Conservation (phyloP, 2,888 invertebrate species). For the Cheilosia scutellata region DNA sequence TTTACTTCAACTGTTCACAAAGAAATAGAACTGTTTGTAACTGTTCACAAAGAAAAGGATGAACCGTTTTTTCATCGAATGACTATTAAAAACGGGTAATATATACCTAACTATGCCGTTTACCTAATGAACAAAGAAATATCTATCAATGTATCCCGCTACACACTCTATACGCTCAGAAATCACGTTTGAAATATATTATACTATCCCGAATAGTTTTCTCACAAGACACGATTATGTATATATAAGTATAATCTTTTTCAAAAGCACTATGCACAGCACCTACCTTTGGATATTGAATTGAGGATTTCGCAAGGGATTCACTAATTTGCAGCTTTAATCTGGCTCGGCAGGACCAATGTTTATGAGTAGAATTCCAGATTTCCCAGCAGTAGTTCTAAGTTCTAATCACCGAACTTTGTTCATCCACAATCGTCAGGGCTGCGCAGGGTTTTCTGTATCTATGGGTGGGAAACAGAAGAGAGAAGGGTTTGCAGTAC, state of each 20-base stretch:
- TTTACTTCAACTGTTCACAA: neutral
- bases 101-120: neutral
- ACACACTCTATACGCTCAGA: neutral
- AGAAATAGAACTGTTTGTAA: neutral
- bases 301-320: neutral
- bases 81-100: neutral
- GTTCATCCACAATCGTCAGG: too few species aligned
- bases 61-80: constrained; percentile 2
- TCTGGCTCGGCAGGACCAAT: too few species aligned
- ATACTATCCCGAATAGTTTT: neutral
- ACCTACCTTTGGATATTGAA: neutral
- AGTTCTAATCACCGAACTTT: too few species aligned
- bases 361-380: too few species aligned
- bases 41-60: neutral
- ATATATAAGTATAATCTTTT: neutral
- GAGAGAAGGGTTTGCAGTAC: too few species aligned
- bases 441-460: too few species aligned
- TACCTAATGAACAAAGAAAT: neutral
- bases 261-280: neutral
- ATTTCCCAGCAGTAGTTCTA: too few species aligned
- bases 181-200: neutral
- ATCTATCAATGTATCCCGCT: neutral
- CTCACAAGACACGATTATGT: neutral
- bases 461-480: too few species aligned
- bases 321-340: neutral